phyloP scores from a whole-genome alignment of 2,888 invertebrate species.

The Amphipyra tragopoginis region DNA sequence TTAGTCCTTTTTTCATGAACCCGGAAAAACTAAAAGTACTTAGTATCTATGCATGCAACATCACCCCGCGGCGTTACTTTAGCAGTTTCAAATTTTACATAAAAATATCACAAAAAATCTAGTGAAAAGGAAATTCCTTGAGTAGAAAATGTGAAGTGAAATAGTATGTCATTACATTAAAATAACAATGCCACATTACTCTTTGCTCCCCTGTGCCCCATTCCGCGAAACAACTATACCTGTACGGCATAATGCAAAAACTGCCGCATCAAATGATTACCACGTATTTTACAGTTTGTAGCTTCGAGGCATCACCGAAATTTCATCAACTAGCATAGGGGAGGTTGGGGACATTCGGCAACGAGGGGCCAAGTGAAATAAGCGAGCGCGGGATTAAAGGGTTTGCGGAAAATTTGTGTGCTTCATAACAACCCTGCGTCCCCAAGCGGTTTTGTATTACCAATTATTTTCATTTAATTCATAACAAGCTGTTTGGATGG shows the following conservation, averaged over 20 bases:
- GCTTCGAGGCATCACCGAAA: constrained; percentile 78
- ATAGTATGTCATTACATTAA: constrained; percentile 63
- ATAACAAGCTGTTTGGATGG: constrained; percentile 75
- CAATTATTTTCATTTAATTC: constrained; percentile 86
- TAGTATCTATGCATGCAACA: constrained; percentile 31
- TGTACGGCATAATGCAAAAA: constrained; percentile 64
- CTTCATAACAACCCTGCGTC: constrained; percentile 79
- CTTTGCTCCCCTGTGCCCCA: constrained; percentile 70
- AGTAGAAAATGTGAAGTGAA: constrained; percentile 49
- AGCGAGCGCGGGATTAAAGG: constrained; percentile 87
- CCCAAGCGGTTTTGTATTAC: constrained; percentile 87
- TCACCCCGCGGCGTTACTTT: constrained; percentile 16
- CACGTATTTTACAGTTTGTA: constrained; percentile 77
- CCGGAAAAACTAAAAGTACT: constrained; percentile 37
- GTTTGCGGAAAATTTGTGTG: constrained; percentile 88
- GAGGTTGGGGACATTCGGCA: constrained; percentile 71
- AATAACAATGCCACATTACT: constrained; percentile 67
- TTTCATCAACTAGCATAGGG: constrained; percentile 80
- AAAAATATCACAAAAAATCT: constrained; percentile 34
- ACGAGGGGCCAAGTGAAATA: constrained; percentile 89
- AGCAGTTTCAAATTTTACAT: constrained; percentile 35
- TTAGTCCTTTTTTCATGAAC: constrained; percentile 40
- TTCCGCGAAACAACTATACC: constrained; percentile 68
- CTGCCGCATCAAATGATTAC: constrained; percentile 76
- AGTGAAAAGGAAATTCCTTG: constrained; percentile 23